Evolutionary conservation across 1,140 invertebrate genomes (phyloP), one percentile per base, ranked within the genome.

Genomic region (Aethina tumida): DNA sequence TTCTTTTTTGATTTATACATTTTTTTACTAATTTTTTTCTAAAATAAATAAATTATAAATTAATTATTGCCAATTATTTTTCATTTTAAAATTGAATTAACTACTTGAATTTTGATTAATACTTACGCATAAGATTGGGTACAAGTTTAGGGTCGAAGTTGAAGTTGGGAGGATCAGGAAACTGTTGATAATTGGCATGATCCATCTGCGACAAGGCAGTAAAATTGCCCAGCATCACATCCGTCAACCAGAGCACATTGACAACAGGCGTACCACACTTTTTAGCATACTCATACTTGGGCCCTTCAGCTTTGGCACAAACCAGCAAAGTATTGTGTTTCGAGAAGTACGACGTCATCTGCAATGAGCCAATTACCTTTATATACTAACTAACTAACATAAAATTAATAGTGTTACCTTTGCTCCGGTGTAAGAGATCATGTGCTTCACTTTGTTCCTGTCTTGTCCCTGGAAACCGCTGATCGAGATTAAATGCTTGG

Each of bases 241-340:
- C 93, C 35, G 84, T 90, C 26, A 98, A 64, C 93, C 94, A 97
- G 42, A 86, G 79, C 5, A 84, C 80, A 63, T 93, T 97, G 0
- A 97, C 91, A 2, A 91, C 77, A 9, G 85, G 81, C 10, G 74
- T 76, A 50, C 73, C 74, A 86, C 89, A 97, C 60, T 96, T 87
- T 27, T 85, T 75, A 0, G 94, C 93, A 52, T 88, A 86, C 47
- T 79, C 70, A 64, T 83, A 93, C 63, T 97, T 97, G 29, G 68
- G 67, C 18, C 91, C 91, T 50, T 92, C 87, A 0, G 79, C 74
- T 49, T 87, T 89, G 49, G 74, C 73, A 55, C 77, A 76, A 41
- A 84, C 69, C 9, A 85, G 60, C 21, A 84, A 66, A 0, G 79
- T 84, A 54, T 83, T 84, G 47, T 83, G 78, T 35, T 74, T 74